Base-by-base conservation (phyloP, 2,113 vertebrate genomes). In the Proterorhinus semilunaris region DNA sequence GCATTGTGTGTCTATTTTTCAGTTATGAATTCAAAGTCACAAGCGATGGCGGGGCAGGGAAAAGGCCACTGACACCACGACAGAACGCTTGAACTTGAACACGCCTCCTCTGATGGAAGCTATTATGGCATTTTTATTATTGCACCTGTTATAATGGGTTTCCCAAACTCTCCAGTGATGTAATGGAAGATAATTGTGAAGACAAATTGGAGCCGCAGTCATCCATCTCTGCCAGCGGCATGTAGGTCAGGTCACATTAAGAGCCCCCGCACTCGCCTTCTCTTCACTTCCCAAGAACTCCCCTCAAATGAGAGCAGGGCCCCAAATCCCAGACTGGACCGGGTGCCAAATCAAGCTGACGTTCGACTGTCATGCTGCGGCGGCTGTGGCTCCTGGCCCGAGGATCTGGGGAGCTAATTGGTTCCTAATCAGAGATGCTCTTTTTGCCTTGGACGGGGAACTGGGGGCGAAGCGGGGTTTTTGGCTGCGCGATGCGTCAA, bases 381-480 rank as follows among this genome's bases (percentile, higher is more conserved):
- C 44, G 54, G 63, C 71, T 66, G 62, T 21, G 53, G 17, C 21
- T 21, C 9, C 63, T 42, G 61, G 75, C 71, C 52, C 45, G 13
- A 3, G 66, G 74, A 85, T 84, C 74, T 62, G 51, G 55, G 63
- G 64, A 70, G 82, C 82, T 86, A 86, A 90, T 86, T 88, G 86
- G 65, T 85, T 86, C 84, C 77, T 90, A 83, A 88, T 88, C 83
- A 86, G 80, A 68, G 80, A 75, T 48, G 65, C 74, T 27, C 61
- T 54, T 84, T 78, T 52, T 46, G 65, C 44, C 79, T 80, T 83
- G 83, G 83, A 86, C 78, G 74, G 7, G 43, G 74, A 65, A 74
- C 72, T 77, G 54, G 7, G 79, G 72, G 7, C 71, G 76, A 72
- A 70, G 83, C 72, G 12, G 65, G 4, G 27, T 36, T 69, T 82